Evolutionary conservation across 1,140 invertebrate species (phyloP).

Genomic region (Brachionus angularis): DNA sequence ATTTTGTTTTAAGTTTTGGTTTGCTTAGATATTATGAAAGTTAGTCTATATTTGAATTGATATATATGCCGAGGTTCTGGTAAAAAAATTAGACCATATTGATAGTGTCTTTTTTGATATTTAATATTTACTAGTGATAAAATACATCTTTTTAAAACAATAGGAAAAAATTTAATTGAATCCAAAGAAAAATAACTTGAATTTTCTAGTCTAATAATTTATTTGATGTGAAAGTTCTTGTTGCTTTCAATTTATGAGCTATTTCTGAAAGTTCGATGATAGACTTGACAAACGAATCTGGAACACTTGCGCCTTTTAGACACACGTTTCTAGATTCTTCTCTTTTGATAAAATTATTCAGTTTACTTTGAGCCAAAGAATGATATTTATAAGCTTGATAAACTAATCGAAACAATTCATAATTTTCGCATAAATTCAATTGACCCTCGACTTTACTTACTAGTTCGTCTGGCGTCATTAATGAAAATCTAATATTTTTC

Average conservation of each 20-base stretch:
- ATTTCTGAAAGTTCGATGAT: conserved; percentile 13
- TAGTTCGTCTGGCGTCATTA: conserved; percentile 45
- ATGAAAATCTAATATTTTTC: conserved; percentile 41
- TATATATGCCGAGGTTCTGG: too few species aligned
- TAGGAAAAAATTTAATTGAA: too few species aligned
- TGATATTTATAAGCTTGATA: conserved; percentile 29
- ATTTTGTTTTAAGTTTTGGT: too few species aligned
- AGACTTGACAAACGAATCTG: conserved; percentile 24
- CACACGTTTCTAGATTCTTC: conserved; percentile 28
- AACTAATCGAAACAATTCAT: neutral
- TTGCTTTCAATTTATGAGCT: conserved; percentile 20
- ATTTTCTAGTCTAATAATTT: conserved; percentile 18
- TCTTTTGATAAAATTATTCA: neutral
- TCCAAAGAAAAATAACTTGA: neutral
- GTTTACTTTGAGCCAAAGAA: neutral
- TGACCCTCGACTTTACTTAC: conserved; percentile 44
- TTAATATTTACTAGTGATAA: too few species aligned
- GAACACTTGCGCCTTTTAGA: conserved; percentile 23
- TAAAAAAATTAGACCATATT: too few species aligned
- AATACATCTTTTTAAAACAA: too few species aligned
- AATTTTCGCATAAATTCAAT: neutral
- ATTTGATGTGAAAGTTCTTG: conserved; percentile 15
- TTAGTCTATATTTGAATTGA: too few species aligned
- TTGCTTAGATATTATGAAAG: too few species aligned
- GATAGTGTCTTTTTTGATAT: too few species aligned